Evolutionary conservation across 2,888 invertebrate genomes (phyloP).

Genomic region (Antitype chi): DNA sequence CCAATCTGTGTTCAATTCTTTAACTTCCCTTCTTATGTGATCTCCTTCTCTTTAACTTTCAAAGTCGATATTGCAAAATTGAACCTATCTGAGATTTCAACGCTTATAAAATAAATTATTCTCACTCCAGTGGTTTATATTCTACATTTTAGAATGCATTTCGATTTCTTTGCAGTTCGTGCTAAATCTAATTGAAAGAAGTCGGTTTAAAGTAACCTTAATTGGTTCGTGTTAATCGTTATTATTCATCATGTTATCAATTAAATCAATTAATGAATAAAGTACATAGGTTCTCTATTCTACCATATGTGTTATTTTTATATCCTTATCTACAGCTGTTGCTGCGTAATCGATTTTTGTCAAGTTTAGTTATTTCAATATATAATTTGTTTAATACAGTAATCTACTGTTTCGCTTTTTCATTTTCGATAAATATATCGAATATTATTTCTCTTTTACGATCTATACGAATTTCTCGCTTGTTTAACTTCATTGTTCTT

Average conservation of each 20-base stretch:
- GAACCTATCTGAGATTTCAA: constrained; percentile 6
- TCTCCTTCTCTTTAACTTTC: constrained; percentile 25
- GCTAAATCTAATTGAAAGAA: constrained; percentile 2
- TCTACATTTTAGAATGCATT: constrained; percentile 13
- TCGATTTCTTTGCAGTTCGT: constrained; percentile 29
- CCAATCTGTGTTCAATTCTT: not conserved
- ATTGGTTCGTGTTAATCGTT: constrained; percentile 4
- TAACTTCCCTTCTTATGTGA: not conserved
- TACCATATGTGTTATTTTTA: not conserved
- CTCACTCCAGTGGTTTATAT: not conserved
- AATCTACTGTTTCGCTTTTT: not conserved
- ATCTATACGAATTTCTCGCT: not conserved
- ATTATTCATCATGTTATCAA: constrained; percentile 17
- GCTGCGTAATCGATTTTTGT: not conserved
- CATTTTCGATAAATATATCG: not conserved
- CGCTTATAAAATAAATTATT: constrained; percentile 3
- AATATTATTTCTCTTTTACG: not conserved
- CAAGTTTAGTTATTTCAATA: not conserved
- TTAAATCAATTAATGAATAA: constrained; percentile 15
- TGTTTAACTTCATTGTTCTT: constrained; percentile 38
- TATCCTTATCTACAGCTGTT: not conserved
- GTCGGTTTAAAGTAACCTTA: not conserved
- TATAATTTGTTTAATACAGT: not conserved
- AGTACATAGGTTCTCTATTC: constrained; percentile 14
- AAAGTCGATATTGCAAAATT: constrained; percentile 48